Base-by-base conservation (phyloP, 2,113 vertebrate genomes). In the Amphiprion ocellaris region DNA sequence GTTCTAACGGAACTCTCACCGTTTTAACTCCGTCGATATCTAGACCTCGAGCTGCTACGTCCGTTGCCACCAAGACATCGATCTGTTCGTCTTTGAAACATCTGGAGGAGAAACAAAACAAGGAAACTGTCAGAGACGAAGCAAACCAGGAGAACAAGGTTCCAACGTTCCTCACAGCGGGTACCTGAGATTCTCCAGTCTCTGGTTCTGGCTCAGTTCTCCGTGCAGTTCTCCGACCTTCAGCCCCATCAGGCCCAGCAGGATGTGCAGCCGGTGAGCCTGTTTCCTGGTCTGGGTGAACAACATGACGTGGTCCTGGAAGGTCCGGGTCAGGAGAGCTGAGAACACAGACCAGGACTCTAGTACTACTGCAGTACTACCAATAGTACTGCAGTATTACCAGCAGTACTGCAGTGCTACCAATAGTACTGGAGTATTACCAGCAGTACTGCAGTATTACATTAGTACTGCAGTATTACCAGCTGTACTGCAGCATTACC, bases 261-360 rank as follows among this genome's bases (percentile, higher is more conserved):
- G 92, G 87, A 99, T 99, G 92, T 99, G 98, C 94, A 99, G 95
- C 53, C 98, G 95, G 70, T 99, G 98, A 15, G 98, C 98, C 85
- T 99, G 98, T 81, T 99, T 99, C 94, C 99, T 97, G 9, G 98
- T 99, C 95, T 99, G 98, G 10, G 96, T 99, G 93, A 99, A 99
- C 4, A 97, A 79, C 97, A 99, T 99, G 87, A 99, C 97, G 0
- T 98, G 98, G 63, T 99, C 97, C 7, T 95, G 96, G 91, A 99
- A 99, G 0, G 97, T 99, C 69, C 98, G 95, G 0, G 96, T 99
- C 84, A 99, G 92, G 19, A 99, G 94, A 56, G 98, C 98, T 99
- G 62, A n/a, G 2, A 19, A 55, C 26, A 72, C 7, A 19, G 26
- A 19, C 11, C 2, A 21, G 14, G 16, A 30, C 2, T 16, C 6